phyloP scores from a whole-genome alignment of 2,113 vertebrate species.

The Fukomys damarensis region DNA sequence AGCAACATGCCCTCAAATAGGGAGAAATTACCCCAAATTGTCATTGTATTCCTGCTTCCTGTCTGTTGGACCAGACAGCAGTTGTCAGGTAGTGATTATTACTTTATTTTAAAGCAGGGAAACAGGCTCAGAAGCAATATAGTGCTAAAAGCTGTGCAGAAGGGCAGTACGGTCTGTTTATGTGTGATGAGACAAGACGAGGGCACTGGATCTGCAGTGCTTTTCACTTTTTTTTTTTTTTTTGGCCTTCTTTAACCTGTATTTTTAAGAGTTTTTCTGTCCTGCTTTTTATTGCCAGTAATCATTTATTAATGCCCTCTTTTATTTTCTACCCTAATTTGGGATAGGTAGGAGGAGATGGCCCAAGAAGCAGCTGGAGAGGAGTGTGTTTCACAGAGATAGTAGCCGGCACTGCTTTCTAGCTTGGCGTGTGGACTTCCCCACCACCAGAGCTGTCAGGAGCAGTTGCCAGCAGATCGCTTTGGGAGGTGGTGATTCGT shows the following conservation, averaged over 20 bases:
- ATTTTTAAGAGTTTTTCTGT: neutral
- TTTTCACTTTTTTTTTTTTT: neutral
- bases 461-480: accelerated
- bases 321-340: neutral
- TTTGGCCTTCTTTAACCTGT: neutral
- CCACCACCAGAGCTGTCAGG: accelerated
- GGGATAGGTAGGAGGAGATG: neutral
- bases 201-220: accelerated
- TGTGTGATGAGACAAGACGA: neutral
- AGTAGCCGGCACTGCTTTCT: accelerated
- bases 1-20: accelerated
- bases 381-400: neutral
- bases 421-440: accelerated
- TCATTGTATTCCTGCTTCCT: neutral
- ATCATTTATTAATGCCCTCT: constrained; percentile 18
- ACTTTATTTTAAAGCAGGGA: neutral
- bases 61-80: accelerated
- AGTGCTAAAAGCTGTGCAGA: neutral
- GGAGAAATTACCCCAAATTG: neutral
- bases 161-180: accelerated
- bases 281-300: neutral
- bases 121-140: neutral
- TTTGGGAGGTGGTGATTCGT: neutral
- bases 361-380: neutral
- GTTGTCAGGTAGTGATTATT: accelerated